Base-by-base conservation (phyloP, 2,113 vertebrate species). In the Gila orcuttii region DNA sequence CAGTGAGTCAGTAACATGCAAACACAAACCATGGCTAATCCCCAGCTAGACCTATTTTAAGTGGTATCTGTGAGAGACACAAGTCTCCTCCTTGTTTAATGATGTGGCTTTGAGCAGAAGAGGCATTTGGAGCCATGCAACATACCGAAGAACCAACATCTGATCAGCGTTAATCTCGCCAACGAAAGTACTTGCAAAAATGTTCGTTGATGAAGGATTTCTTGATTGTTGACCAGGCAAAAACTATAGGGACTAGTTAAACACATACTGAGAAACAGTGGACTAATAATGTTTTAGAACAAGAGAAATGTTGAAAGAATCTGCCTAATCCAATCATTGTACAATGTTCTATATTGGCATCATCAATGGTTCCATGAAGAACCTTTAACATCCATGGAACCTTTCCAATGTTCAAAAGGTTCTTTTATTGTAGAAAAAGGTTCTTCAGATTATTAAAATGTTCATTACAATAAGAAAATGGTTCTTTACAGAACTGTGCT, bases 1-100 rank as follows among this genome's bases (percentile, higher is more conserved):
- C 80, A 9, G 9, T 82, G 80, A 82, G 80, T 82, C 80, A 82
- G 28, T 68, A 50, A 55, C 80, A 82, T 80, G 59, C n/a, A 45
- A 64, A 82, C 62, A 52, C 45, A 52, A 42, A 36, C 79, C 78
- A 47, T 6, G 3, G 19, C 60, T 66, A 82, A 82, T 82, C 79
- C 42, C 15, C 42, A 82, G 39, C 25, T 19, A 82, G 60, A 64
- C 59, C 42, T 82, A 68, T 82, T 81, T 82, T 68, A 31, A 60
- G 23, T 68, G 39, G 28, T 80, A 64, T 80, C 55, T 80, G 57
- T 19, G 55, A 25, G n/a, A 81, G 42, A 64, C 39, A 66, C 39
- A 7, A 50, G n/a, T 31, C 39, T 66, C 15, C 25, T 47, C 6
- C 60, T 39, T 79, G 36, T 79, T 79, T 62, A 79, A 62, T 62